Base-by-base conservation (phyloP, 2,113 vertebrate species). In the Dicerorhinus sumatrensis region DNA sequence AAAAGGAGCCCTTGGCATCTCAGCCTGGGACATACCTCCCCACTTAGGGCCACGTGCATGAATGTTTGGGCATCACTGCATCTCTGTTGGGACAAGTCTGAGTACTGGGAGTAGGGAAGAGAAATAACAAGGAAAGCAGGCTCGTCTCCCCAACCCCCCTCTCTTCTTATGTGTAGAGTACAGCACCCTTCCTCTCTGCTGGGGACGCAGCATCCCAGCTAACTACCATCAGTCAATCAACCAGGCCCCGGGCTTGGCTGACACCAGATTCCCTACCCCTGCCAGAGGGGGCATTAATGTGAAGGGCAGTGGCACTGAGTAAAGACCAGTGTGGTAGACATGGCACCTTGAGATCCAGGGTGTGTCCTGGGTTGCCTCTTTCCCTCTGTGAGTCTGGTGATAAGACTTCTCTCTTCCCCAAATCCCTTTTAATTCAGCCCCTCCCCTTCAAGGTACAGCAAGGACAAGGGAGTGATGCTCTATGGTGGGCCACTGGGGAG, bases 391-490 rank as follows among this genome's bases (percentile, higher is more conserved):
- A 67, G 17, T 58, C 83, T 39, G 60, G 65, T 17, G 48, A 81
- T 88, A 46, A n/a, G 65, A 70, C 36, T 48, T 31, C 33, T 75
- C 13, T 85, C 42, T 18, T 69, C 76, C 46, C 33, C 56, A 67
- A 10, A 56, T 51, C 51, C 54, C n/a, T 51, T 91, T 91, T 91
- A 54, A 70, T 69, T 76, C 72, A 96, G 76, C 62, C 25, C 67
- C 36, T 88, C 60, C 72, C 33, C 48, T 88, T 92, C 88, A 92
- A 96, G 84, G 51, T 96, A 75, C 91, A 92, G 84, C 76, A 90
- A 94, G 91, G 72, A 63, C 88, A 73, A 2, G 12, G 21, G 27
- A 54, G 27, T 20, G 27, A 6, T 21, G 81, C 65, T 14, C 16
- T 16, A 10, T n/a, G 36, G 46, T 56, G 16, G 51, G 70, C 48